These are phyloP conservation scores for Megalonaias nervosa DNA, from an alignment of 1,140 invertebrate species.

Conservation along the genomic window DNA sequence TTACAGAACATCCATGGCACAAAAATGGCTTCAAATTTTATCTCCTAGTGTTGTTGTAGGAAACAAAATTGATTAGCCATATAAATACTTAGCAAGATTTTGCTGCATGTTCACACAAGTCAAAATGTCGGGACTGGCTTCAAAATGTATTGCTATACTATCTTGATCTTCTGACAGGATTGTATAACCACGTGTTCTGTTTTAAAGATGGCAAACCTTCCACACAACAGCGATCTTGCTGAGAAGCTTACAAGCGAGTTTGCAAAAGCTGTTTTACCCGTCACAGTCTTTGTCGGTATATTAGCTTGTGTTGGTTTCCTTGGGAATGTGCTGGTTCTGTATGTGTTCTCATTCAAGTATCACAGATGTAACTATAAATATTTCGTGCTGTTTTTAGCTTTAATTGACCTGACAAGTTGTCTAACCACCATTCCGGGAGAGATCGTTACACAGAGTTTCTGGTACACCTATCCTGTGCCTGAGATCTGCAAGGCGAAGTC, in stretches of 20 bases:
- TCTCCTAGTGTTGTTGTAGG: no score
- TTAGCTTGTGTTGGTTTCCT: constrained; percentile 36
- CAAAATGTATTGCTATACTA: no score
- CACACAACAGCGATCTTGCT: constrained; percentile 20
- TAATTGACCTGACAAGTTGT: constrained; percentile 45
- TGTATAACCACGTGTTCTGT: no score
- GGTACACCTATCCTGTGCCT: constrained; percentile 46
- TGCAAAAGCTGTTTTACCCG: constrained; percentile 20
- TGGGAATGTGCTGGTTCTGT: constrained; percentile 47
- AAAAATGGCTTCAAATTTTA: no score
- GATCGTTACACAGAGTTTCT: constrained; percentile 44
- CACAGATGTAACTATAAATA: constrained; percentile 40
- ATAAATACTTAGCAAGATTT: no score
- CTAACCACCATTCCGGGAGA: constrained; percentile 51
- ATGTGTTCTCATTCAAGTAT: constrained; percentile 39
- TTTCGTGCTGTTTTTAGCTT: constrained; percentile 46
- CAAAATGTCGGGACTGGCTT: no score
- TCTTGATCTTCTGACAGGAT: no score
- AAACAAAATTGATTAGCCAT: no score
- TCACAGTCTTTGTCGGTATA: constrained; percentile 36
- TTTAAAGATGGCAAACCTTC: no score
- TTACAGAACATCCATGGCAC: no score
- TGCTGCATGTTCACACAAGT: no score
- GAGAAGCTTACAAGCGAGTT: constrained; percentile 34
- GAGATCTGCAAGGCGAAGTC: constrained; percentile 45